Evolutionary conservation across 2,797 vertebrate species (phyloP), one percentile per base, ranked within the genome.

Genomic region (Liparis tanakae): DNA sequence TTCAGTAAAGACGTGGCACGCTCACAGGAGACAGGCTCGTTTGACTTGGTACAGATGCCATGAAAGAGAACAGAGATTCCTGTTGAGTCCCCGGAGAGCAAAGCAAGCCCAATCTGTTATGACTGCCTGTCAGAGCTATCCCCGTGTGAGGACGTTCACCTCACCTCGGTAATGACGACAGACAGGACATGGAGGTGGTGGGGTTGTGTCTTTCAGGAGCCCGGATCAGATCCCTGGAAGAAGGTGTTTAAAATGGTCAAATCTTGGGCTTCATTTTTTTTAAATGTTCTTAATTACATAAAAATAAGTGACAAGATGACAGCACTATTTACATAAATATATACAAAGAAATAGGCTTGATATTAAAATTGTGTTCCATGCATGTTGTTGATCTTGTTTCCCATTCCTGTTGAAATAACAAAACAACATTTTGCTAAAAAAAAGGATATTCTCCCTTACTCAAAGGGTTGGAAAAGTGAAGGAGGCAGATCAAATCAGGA

Each of bases 1-100:
- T 75, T 88, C 74, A 65, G 81, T 51, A 30, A 70, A 76, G 88
- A 81, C 0, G 62, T 81, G 70, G 74, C 66, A 63, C 60, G 44
- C 77, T 78, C 72, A 66, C 67, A 68, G 72, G 51, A 87, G 53
- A 82, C 67, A 7, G 73, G 65, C 71, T 86, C 70, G 81, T 86
- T 78, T 74, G 76, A 79, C 72, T 88, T 81, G 74, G 66, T 53
- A 33, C 53, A 77, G 77, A 88, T 81, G 84, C 82, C 72, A 86
- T 67, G 78, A 75, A 80, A 80, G 44, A 79, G 66, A 72, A 84
- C 34, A 86, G 55, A 86, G 72, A 84, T 64, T 81, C 76, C 76
- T 33, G 60, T 76, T 81, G 56, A 83, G 71, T 78, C 75, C 77
- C 75, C 62, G 43, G 41, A 17, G 71, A 78, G n/a, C 37, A 78